Evolutionary conservation across 2,113 vertebrate species (phyloP), one percentile per base, ranked within the genome.

Genomic region (Cyprinodon variegatus): DNA sequence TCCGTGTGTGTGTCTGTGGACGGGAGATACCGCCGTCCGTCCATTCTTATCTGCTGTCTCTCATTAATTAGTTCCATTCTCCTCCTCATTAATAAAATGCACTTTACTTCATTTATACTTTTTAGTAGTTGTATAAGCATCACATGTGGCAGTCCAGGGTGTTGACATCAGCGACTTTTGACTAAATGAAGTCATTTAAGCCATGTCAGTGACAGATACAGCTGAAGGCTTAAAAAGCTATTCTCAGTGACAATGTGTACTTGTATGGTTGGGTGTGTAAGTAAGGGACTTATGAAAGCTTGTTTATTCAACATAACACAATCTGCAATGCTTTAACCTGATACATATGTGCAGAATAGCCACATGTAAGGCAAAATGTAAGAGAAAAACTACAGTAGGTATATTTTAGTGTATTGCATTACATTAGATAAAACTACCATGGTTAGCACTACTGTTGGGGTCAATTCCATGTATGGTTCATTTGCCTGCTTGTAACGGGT

Each of bases 41-140:
- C 57, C 36, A 46, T 70, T 75, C 50, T 43, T 65, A 57, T 63
- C 60, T 70, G 29, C 53, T 64, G 41, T 77, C 77, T 82, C 43
- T 66, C 29, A 76, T 63, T 11, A 64, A 74, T 37, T 57, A 71
- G 61, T 80, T 65, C 61, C 57, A 22, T 41, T 72, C 65, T 77
- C 70, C 48, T 62, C 20, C 38, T 78, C 37, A 68, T 8, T 12
- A 14, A 68, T 29, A 63, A 62, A 53, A 64, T 15, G 37, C 11
- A 40, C 3, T 0, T 13, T 50, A 3, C 8, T 36, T 68, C 3
- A n/a, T 41, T 46, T 53, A 10, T 20, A 62, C 67, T 78, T 20
- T 57, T 71, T 65, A 13, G 2, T 4, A 17, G 48, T 39, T 71
- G 38, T 61, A 17, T 41, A 15, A 29, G 48, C 12, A 2, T 57